Conservation (phyloP, 2,888 invertebrate species). For the Chymomyza caudatula region DNA sequence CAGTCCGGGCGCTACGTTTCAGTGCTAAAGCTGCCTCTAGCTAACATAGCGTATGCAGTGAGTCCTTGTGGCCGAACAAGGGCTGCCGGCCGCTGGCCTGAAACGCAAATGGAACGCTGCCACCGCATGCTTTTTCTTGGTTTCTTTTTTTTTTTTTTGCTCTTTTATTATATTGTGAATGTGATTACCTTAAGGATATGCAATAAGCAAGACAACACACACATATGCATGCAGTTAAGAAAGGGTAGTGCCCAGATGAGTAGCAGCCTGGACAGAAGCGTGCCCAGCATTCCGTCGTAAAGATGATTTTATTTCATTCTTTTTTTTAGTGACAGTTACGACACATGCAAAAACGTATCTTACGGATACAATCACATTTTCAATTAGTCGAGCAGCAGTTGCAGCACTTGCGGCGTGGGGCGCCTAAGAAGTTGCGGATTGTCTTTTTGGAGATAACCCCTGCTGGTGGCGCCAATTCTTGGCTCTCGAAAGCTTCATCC, state of each 20-base stretch:
- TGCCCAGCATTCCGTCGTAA: slow-evolving; percentile 42
- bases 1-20: slow-evolving; percentile 19
- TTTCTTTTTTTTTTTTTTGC: slow-evolving; percentile 68
- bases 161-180: slow-evolving; percentile 74
- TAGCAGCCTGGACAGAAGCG: slow-evolving; percentile 12
- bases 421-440: too few species aligned
- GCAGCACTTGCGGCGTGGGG: neutral
- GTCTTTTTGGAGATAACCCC: too few species aligned
- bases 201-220: slow-evolving; percentile 55
- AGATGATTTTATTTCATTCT: slow-evolving; percentile 6
- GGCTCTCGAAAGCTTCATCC: too few species aligned
- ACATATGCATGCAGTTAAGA: slow-evolving; percentile 18
- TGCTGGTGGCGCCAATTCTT: too few species aligned
- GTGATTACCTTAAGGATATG: slow-evolving; percentile 74
- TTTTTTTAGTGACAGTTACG: neutral
- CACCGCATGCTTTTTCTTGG: neutral
- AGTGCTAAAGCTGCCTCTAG: neutral
- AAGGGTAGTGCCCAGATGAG: slow-evolving; percentile 6
- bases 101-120: slow-evolving; percentile 36
- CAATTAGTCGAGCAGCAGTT: neutral
- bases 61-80: slow-evolving; percentile 20
- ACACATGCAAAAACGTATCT: neutral
- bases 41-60: slow-evolving; percentile 27
- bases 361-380: neutral
- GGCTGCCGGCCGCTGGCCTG: slow-evolving; percentile 52